These are phyloP conservation scores for Papilio elwesi DNA, from an alignment of 2,888 invertebrate species.

Conservation along the genomic window DNA sequence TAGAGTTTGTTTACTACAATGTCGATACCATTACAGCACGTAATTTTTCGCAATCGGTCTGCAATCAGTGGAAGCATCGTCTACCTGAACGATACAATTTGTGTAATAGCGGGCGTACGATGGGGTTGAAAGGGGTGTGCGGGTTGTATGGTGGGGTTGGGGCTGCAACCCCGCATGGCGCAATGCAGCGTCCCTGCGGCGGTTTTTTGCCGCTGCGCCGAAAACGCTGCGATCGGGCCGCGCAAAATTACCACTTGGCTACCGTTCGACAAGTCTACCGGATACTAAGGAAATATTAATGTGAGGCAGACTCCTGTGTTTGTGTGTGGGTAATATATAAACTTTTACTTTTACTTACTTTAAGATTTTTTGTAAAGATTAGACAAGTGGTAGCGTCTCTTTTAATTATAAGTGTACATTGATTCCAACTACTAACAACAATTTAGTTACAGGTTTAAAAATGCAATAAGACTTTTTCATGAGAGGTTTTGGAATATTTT, in stretches of 20 bases:
- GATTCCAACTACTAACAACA: no score
- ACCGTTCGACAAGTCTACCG: constrained; percentile 12
- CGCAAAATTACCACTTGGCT: constrained; percentile 36
- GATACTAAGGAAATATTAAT: constrained; percentile 10
- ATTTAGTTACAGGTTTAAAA: no score
- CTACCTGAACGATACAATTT: constrained; percentile 11
- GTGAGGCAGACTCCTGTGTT: background rate
- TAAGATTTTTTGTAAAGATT: background rate
- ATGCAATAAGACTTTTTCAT: no score
- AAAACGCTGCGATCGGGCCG: constrained; percentile 44
- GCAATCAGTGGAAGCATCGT: constrained; percentile 29
- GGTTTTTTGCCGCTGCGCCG: constrained; percentile 29
- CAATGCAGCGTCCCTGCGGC: constrained; percentile 24
- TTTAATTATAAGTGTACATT: no score
- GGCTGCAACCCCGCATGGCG: constrained; percentile 8
- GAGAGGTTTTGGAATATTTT: no score
- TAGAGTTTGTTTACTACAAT: constrained; percentile 19
- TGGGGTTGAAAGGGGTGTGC: background rate
- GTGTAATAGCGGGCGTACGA: background rate
- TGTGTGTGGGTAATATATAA: background rate
- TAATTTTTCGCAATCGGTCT: constrained; percentile 24
- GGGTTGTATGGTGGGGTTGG: constrained; percentile 2
- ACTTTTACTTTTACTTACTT: background rate
- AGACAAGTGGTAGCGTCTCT: no score
- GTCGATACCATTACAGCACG: constrained; percentile 22